Percentiles rank a stretch among this genome's conserved stretches.
phyloP scores from a whole-genome alignment of 37 sponge, comb jelly and placozoan species.

The Cliona cf. orientalis region DNA sequence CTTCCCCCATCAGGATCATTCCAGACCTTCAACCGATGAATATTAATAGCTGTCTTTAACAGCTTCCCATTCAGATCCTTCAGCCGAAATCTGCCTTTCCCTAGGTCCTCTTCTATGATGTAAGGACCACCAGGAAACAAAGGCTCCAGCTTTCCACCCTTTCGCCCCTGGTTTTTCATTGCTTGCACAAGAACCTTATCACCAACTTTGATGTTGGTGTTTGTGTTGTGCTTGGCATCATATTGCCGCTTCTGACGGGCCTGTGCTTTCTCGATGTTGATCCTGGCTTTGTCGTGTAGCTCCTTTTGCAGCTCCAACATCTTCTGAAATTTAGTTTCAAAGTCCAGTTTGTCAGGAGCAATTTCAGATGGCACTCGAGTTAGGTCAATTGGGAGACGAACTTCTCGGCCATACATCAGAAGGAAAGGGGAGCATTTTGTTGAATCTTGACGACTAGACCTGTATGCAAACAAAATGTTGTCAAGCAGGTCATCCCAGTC shows the following conservation, averaged over 20 bases:
- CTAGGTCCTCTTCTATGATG: slow-evolving; percentile 3
- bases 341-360: neutral
- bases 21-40: no score
- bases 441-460: slow-evolving; percentile 34
- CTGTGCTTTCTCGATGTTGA: slow-evolving; percentile 38
- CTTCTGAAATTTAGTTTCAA: neutral
- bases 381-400: slow-evolving; percentile 27
- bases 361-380: neutral
- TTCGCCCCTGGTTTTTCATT: neutral
- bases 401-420: slow-evolving; percentile 22
- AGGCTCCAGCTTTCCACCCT: slow-evolving; percentile 15
- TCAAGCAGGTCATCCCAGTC: slow-evolving; percentile 46
- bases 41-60: no score
- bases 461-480: slow-evolving; percentile 38
- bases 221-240: slow-evolving; percentile 15
- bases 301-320: slow-evolving; percentile 1
- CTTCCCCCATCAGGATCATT: no score
- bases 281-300: neutral
- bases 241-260: slow-evolving; percentile 27
- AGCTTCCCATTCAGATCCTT: slow-evolving; percentile 9
- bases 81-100: slow-evolving; percentile 18
- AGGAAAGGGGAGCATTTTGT: slow-evolving; percentile 43
- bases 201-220: slow-evolving; percentile 13
- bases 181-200: slow-evolving; percentile 2
- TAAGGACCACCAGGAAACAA: slow-evolving; percentile 26